These are phyloP conservation scores for Fragum whitleyi DNA, from an alignment of 2,888 invertebrate species.

Conservation along the genomic window DNA sequence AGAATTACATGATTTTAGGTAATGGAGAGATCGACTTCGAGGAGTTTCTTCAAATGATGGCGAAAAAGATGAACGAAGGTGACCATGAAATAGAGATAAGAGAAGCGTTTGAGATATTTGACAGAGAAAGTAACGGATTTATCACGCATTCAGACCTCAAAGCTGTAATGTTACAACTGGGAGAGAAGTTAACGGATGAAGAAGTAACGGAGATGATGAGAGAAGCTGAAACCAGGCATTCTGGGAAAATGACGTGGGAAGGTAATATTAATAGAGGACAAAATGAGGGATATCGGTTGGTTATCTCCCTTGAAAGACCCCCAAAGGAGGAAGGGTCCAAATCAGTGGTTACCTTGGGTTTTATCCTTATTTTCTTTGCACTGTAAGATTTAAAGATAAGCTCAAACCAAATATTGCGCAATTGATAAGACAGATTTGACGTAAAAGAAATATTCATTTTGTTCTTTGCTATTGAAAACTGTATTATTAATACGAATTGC, in stretches of 20 bases:
- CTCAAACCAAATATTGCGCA: too few relatives aligned
- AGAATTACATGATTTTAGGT: too few relatives aligned
- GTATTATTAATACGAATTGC: too few relatives aligned
- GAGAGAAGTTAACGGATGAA: slow-evolving; percentile 64
- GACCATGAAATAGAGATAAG: slow-evolving; percentile 55
- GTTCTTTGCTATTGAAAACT: too few relatives aligned
- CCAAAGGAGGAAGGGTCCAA: too few relatives aligned
- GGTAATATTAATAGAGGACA: slow-evolving; percentile 18
- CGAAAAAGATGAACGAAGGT: slow-evolving; percentile 53
- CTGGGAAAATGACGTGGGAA: slow-evolving; percentile 55
- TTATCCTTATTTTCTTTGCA: too few relatives aligned
- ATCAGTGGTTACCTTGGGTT: too few relatives aligned
- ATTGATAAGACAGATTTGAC: too few relatives aligned
- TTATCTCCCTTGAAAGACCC: too few relatives aligned
- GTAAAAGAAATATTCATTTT: too few relatives aligned
- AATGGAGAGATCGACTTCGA: slow-evolving; percentile 53
- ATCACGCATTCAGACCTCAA: slow-evolving; percentile 59
- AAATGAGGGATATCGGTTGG: too few relatives aligned
- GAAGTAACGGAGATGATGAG: slow-evolving; percentile 63
- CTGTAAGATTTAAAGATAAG: too few relatives aligned
- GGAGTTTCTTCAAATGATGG: slow-evolving; percentile 61
- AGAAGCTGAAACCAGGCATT: slow-evolving; percentile 48
- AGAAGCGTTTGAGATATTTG: slow-evolving; percentile 63
- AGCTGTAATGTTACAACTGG: slow-evolving; percentile 56
- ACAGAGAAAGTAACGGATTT: slow-evolving; percentile 51